Base-by-base conservation (phyloP, 2,888 invertebrate species). In the Deilephila elpenor region DNA sequence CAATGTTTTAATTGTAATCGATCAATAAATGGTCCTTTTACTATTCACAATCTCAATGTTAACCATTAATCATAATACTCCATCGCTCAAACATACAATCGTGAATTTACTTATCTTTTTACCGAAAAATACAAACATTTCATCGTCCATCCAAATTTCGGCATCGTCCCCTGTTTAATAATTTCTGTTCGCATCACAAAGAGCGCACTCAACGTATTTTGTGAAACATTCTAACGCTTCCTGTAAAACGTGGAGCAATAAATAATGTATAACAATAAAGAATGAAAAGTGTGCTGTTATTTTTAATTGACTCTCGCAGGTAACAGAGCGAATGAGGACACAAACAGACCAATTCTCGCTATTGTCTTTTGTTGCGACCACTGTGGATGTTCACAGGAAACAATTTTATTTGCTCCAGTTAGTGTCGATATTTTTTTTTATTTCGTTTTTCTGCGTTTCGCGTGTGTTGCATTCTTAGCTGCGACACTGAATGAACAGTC, bases 371-470 rank as follows among this genome's bases (percentile, higher is more conserved):
- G 19, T 51, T 75, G 75, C 7, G 6, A 74, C 76, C 83, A 85
- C 71, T 87, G 83, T 89, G 76, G 85, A 83, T 73, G 74, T 75
- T 59, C 75, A 88, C 90, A 90, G 91, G 90, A 91, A 92, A 90
- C 88, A 81, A 80, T 89, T 92, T 91, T 91, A 89, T 92, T 92
- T 91, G 87, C 86, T 90, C 86, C 82, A 83, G 78, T 82, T 81
- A 85, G 84, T 84, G 83, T 86, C 88, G 87, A 82, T 84, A 86
- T 86, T 88, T 84, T 88, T 89, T 88, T 86, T 79, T 85, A 83
- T 85, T 88, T 85, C 83, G 86, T 89, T 89, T 89, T 84, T 76
- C 83, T 84, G 84, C 83, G 84, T 87, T 89, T 88, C 78, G 81
- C 85, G 82, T 84, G 82, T 84, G 82, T 83, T 82, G 87, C 88